Conservation (phyloP, 2,113 vertebrate genomes). For the Bucco capensis region DNA sequence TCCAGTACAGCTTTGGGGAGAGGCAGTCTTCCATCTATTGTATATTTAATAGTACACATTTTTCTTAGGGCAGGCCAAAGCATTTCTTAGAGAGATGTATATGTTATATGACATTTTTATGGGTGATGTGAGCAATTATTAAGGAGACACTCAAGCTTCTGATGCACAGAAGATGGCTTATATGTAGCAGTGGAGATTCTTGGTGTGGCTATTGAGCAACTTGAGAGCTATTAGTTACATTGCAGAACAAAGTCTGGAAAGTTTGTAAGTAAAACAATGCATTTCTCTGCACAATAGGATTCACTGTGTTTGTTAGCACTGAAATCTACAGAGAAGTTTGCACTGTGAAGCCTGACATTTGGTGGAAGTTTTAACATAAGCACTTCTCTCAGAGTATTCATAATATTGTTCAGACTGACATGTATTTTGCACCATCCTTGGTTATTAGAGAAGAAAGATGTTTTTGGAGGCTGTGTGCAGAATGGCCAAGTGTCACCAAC, state of each 20-base stretch:
- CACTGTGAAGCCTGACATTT: neutral
- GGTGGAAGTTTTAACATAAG: accelerated
- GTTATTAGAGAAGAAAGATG: neutral
- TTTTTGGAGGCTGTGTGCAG: neutral
- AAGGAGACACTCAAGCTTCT: neutral
- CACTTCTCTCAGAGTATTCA: neutral
- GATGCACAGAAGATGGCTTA: neutral
- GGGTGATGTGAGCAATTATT: neutral
- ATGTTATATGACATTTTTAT: neutral
- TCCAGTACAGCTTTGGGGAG: neutral
- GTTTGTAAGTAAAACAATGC: accelerated
- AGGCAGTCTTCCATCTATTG: neutral
- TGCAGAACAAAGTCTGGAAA: neutral
- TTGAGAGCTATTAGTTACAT: neutral
- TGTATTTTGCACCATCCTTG: accelerated
- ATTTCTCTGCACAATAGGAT: neutral
- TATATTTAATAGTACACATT: accelerated
- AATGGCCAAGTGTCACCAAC: neutral
- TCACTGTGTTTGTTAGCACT: neutral
- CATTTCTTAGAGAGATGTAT: neutral
- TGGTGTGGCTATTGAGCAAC: neutral
- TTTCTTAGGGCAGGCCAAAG: neutral
- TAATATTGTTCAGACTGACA: neutral
- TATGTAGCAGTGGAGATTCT: neutral
- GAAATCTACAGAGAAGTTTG: neutral